These are phyloP conservation scores for Bergia puertoricense DNA, from an alignment of 92 coral and sea anemone genomes.

Conservation along the genomic window DNA sequence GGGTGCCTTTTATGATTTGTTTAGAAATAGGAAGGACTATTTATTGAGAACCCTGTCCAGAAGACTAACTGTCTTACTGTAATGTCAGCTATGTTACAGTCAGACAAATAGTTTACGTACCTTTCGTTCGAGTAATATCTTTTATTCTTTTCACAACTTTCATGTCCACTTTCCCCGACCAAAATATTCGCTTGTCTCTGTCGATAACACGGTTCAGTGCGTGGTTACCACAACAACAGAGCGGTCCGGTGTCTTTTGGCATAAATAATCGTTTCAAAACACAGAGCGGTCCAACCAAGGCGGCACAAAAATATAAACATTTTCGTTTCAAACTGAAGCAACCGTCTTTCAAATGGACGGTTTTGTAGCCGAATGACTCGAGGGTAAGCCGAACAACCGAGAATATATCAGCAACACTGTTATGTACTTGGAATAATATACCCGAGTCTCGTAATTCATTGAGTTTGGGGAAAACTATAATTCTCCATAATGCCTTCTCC, in stretches of 20 bases:
- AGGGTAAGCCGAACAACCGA: slow-evolving; percentile 60
- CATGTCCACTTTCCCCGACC: slow-evolving; percentile 83
- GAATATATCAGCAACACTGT: slow-evolving; percentile 66
- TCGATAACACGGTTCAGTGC: slow-evolving; percentile 17
- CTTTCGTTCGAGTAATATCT: slow-evolving; percentile 86
- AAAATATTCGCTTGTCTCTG: slow-evolving; percentile 39
- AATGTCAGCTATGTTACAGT: not conserved
- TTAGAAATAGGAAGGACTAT: not conserved
- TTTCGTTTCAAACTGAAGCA: slow-evolving; percentile 63
- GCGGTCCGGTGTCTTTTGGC: slow-evolving; percentile 35
- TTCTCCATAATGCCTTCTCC: slow-evolving; percentile 58
- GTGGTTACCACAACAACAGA: not conserved
- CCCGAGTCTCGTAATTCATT: slow-evolving; percentile 68
- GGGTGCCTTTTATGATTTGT: not conserved
- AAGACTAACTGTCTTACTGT: not conserved
- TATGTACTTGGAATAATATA: slow-evolving; percentile 69
- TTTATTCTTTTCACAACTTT: slow-evolving; percentile 75
- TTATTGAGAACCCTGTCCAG: too few relatives aligned
- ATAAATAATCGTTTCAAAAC: slow-evolving; percentile 63
- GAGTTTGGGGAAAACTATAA: slow-evolving; percentile 65
- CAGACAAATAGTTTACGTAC: slow-evolving; percentile 39
- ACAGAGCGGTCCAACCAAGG: slow-evolving; percentile 70
- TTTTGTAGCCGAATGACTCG: slow-evolving; percentile 84
- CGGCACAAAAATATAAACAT: slow-evolving; percentile 67
- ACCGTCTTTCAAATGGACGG: slow-evolving; percentile 68